Evolutionary conservation across 2,888 invertebrate species (phyloP).

Genomic region (Lycia hirtaria): DNA sequence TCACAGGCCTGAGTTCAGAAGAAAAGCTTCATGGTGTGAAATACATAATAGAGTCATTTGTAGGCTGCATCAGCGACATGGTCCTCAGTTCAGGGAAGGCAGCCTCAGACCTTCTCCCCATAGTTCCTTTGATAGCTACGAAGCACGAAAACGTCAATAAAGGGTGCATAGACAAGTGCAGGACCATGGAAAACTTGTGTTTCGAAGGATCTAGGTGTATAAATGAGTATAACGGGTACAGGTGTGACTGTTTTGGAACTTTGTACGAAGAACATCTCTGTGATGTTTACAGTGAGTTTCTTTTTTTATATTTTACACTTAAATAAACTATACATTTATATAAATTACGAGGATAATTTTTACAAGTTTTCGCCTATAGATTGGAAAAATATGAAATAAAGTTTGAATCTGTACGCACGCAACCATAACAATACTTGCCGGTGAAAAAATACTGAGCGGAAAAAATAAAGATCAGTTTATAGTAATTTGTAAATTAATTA

Average conservation of each 20-base stretch:
- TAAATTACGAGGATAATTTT: no score
- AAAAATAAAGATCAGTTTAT: no score
- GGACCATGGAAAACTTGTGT: slow-evolving; percentile 93
- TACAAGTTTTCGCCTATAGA: no score
- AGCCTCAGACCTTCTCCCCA: slow-evolving; percentile 92
- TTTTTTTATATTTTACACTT: slow-evolving; percentile 1
- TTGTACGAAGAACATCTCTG: slow-evolving; percentile 96
- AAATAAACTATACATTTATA: no score
- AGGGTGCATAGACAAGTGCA: slow-evolving; percentile 94
- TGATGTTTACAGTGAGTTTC: slow-evolving; percentile 93
- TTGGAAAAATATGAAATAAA: no score
- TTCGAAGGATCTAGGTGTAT: slow-evolving; percentile 95
- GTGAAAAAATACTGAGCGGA: no score
- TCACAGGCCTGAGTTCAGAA: slow-evolving; percentile 92
- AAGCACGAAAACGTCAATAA: slow-evolving; percentile 96
- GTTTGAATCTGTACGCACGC: no score
- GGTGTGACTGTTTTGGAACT: slow-evolving; percentile 97
- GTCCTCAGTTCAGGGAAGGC: slow-evolving; percentile 94
- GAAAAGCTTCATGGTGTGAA: slow-evolving; percentile 95
- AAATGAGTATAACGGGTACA: slow-evolving; percentile 95
- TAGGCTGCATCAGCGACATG: slow-evolving; percentile 95
- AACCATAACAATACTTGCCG: no score
- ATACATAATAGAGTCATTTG: slow-evolving; percentile 96
- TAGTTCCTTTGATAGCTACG: slow-evolving; percentile 93
- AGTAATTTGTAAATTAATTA: no score